A percentile compares a stretch with the other conserved stretches of the same genome.
These are phyloP conservation scores for Nixonia krombeini DNA, from an alignment of 1,140 invertebrate genomes.

Conservation along the genomic window DNA sequence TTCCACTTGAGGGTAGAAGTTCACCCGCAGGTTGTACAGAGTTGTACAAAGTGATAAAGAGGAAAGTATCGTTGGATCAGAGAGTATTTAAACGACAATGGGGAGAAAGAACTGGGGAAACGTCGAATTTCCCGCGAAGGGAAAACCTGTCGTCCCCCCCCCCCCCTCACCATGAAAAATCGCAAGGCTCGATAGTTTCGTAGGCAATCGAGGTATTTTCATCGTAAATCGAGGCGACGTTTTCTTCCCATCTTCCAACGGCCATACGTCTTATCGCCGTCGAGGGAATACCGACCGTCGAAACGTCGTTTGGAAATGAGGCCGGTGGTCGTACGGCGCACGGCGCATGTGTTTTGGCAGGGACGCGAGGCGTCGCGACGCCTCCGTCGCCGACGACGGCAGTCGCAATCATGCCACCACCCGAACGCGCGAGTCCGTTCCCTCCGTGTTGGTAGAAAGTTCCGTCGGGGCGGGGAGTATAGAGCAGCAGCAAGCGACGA, in stretches of 20 bases:
- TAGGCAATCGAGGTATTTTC: neutral
- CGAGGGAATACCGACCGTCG: conserved; percentile 5
- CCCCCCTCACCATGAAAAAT: no score
- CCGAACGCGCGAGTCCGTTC: conserved; percentile 58
- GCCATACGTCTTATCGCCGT: conserved; percentile 6
- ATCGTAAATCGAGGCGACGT: neutral
- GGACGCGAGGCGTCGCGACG: conserved; percentile 52
- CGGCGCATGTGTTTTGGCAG: conserved; percentile 53
- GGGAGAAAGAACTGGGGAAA: no score
- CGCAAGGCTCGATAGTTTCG: no score
- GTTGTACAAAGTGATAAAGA: no score
- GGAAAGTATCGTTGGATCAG: no score
- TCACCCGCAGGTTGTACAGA: no score
- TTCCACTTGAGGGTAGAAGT: no score
- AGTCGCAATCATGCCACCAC: conserved; percentile 70
- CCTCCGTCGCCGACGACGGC: conserved; percentile 48
- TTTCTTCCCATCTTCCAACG: neutral
- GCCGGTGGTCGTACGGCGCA: conserved; percentile 42
- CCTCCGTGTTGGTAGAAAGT: conserved; percentile 47
- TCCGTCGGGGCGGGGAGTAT: conserved; percentile 4
- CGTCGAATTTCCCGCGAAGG: no score
- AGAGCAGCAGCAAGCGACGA: conserved; percentile 8
- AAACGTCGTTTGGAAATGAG: conserved; percentile 28
- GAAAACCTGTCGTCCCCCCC: no score
- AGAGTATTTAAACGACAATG: no score